A percentile compares a stretch with the other conserved stretches of the same genome.
These are phyloP conservation scores for Pseudopipra pipra DNA, from an alignment of 2,113 vertebrate species.

Conservation along the genomic window DNA sequence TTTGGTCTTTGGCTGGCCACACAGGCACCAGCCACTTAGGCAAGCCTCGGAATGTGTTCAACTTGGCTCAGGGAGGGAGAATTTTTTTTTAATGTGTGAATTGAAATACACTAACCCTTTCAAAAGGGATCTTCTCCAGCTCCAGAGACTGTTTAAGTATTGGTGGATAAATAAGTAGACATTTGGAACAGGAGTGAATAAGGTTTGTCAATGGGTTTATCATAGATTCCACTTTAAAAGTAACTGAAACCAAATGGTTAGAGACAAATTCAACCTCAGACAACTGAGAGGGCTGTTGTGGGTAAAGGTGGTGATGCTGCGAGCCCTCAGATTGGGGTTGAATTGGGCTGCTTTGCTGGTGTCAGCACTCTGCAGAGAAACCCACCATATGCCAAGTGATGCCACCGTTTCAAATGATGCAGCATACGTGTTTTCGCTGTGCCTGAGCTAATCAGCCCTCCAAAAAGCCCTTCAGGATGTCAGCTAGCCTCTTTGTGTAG, in stretches of 20 bases:
- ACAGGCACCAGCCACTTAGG: not conserved
- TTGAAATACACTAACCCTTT: not conserved
- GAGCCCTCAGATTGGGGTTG: not conserved
- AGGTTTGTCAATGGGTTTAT: not conserved
- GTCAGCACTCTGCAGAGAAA: not conserved
- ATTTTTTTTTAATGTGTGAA: not conserved
- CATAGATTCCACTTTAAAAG: not conserved
- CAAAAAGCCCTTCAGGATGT: not conserved
- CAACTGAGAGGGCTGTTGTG: not conserved
- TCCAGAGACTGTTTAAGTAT: not conserved
- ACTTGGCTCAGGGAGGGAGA: not conserved
- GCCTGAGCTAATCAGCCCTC: not conserved
- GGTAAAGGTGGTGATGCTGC: not conserved
- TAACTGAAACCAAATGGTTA: not conserved
- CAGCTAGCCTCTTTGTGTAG: not conserved
- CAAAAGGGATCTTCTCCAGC: not conserved
- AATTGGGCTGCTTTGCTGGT: not conserved
- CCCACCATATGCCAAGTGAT: not conserved
- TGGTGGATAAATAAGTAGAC: not conserved
- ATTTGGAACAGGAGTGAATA: not conserved
- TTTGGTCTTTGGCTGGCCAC: not conserved
- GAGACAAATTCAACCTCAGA: not conserved
- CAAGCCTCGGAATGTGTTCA: not conserved
- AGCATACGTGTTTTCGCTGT: rapidly evolving
- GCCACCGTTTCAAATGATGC: not conserved